A percentile compares a stretch with the other conserved stretches of the same genome.
phyloP scores from a whole-genome alignment of 2,113 vertebrate species.

The Serinus canaria region DNA sequence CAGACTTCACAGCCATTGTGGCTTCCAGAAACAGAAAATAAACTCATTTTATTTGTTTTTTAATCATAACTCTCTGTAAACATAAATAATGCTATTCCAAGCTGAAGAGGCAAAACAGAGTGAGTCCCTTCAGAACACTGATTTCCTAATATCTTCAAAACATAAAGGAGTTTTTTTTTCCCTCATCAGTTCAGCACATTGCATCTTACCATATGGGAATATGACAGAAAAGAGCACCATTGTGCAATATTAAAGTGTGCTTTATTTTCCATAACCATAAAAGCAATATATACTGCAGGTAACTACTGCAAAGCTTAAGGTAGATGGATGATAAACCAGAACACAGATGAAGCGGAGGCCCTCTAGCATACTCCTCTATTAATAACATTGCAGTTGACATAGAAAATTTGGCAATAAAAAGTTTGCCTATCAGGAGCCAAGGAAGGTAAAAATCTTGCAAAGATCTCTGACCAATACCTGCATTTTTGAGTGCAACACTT shows the following conservation, averaged over 20 bases:
- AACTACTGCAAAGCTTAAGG: background rate
- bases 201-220: background rate
- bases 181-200: background rate
- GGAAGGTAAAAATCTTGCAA: background rate
- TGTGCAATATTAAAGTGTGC: background rate
- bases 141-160: background rate
- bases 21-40: background rate
- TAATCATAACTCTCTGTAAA: background rate
- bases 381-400: rapidly evolving
- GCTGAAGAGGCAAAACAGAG: background rate
- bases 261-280: background rate
- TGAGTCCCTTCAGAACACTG: background rate
- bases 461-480: background rate
- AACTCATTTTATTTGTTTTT: background rate
- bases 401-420: background rate
- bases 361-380: background rate
- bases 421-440: background rate
- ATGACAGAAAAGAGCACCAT: background rate
- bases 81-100: background rate
- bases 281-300: background rate
- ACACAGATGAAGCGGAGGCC: rapidly evolving
- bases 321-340: background rate
- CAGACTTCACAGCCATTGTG: background rate
- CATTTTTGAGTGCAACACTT: background rate
- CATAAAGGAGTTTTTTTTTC: background rate